Evolutionary conservation across 2,888 invertebrate genomes (phyloP).

Genomic region (Sphaeridia pumilis): DNA sequence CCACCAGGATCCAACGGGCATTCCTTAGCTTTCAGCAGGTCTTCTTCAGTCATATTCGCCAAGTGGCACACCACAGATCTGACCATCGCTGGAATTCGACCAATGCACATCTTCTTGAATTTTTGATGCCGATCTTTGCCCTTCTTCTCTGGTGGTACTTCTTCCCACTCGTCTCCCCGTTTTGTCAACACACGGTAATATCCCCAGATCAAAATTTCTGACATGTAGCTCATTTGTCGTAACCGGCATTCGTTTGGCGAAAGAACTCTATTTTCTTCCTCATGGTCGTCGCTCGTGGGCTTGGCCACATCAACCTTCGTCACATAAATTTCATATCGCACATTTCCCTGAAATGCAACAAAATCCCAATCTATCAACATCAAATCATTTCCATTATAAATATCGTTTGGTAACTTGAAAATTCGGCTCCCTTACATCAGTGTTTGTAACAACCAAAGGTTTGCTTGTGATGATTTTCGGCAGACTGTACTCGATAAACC

Average conservation of each 20-base stretch:
- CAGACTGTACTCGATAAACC: slow-evolving; percentile 5
- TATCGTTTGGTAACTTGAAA: no score
- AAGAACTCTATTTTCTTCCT: not conserved
- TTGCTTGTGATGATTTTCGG: slow-evolving; percentile 7
- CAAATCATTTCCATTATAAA: no score
- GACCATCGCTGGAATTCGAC: slow-evolving; percentile 51
- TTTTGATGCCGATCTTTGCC: not conserved
- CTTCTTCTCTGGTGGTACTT: not conserved
- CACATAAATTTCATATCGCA: slow-evolving; percentile 9
- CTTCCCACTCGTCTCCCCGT: no score
- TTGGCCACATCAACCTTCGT: not conserved
- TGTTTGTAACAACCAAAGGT: not conserved
- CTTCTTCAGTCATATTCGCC: no score
- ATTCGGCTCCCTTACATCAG: slow-evolving; percentile 3
- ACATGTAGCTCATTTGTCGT: slow-evolving; percentile 7
- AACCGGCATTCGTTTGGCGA: slow-evolving; percentile 9
- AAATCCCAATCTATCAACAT: no score
- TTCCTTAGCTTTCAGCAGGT: slow-evolving; percentile 43
- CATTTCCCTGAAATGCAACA: no score
- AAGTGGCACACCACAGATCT: slow-evolving; percentile 49
- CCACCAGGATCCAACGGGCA: slow-evolving; percentile 52
- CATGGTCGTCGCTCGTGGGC: slow-evolving; percentile 1
- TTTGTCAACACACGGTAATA: no score
- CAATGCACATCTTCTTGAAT: no score
- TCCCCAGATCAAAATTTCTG: slow-evolving; percentile 2